Evolutionary conservation across 2,797 vertebrate species (phyloP), one percentile per base, ranked within the genome.

Genomic region (Margarornis squamiger): DNA sequence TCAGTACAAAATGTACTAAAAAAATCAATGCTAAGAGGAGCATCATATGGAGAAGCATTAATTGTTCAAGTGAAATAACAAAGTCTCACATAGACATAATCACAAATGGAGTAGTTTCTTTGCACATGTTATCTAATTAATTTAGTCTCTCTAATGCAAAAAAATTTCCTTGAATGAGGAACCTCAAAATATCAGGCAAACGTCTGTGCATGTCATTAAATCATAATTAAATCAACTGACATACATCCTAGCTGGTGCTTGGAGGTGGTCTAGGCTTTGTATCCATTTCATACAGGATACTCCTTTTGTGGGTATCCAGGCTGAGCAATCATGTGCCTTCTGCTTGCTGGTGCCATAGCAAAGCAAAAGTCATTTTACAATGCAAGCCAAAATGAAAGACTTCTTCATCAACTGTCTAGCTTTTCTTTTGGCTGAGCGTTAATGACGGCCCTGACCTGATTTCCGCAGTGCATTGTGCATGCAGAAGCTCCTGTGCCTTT

Each of bases 161-260:
- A 32, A 49, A 8, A 29, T 70, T 63, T 90, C 55, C 45, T 58
- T 82, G 58, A 86, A 85, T 9, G 21, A 29, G 45, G 29, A 87
- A 51, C 58, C 24, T 77, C 73, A 91, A 90, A 92, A 77, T 80
- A 87, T 52, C 86, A 91, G 70, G 77, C 46, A 79, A 91, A 62
- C 32, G 13, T 78, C 39, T 30, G 38, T 70, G 59, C 29, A 43
- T 23, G 52, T 49, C 9, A 9, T 77, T 92, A 94, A 96, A 91
- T 94, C 34, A 46, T 83, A 94, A 91, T 75, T 49, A 95, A 95
- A 95, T 75, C 85, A 94, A 93, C 36, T 70, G n/a, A 78, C 9
- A 36, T 63, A 76, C n/a, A 71, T 76, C 43, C 86, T 84, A 93
- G 26, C 34, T 63, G 13, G 17, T 93, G 43, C 83, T 83, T 61